phyloP scores from a whole-genome alignment of 2,888 invertebrate genomes.

The Dromius quadrimaculatus region DNA sequence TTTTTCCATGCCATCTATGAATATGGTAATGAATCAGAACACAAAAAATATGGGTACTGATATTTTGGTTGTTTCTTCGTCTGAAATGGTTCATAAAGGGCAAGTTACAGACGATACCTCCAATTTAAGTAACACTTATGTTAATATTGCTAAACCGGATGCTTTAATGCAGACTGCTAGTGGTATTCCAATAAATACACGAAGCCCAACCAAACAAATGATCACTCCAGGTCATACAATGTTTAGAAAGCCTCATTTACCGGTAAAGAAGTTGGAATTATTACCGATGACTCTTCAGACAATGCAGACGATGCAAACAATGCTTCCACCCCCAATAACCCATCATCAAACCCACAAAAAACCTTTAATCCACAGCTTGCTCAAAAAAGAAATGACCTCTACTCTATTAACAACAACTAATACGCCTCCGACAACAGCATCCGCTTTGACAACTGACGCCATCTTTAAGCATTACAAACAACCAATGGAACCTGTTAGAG shows the following conservation, averaged over 20 bases:
- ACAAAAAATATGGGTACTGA: slow-evolving; percentile 42
- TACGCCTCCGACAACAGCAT: slow-evolving; percentile 59
- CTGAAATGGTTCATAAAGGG: slow-evolving; percentile 62
- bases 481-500: slow-evolving; percentile 72
- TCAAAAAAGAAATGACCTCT: slow-evolving; percentile 56
- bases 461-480: slow-evolving; percentile 74
- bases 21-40: slow-evolving; percentile 40
- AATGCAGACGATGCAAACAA: slow-evolving; percentile 75
- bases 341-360: slow-evolving; percentile 58
- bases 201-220: slow-evolving; percentile 35
- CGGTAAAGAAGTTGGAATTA: slow-evolving; percentile 52
- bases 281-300: slow-evolving; percentile 59
- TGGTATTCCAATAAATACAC: slow-evolving; percentile 57
- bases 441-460: slow-evolving; percentile 72
- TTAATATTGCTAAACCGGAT: slow-evolving; percentile 66
- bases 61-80: slow-evolving; percentile 33
- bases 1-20: slow-evolving; percentile 34
- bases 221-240: slow-evolving; percentile 54
- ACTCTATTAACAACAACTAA: slow-evolving; percentile 44
- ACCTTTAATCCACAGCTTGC: slow-evolving; percentile 37
- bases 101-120: slow-evolving; percentile 65
- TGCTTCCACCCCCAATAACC: slow-evolving; percentile 71
- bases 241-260: slow-evolving; percentile 50
- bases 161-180: slow-evolving; percentile 64
- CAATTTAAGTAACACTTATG: slow-evolving; percentile 64